Evolutionary conservation across 2,113 vertebrate species (phyloP).

Genomic region (Epinephelus lanceolatus): DNA sequence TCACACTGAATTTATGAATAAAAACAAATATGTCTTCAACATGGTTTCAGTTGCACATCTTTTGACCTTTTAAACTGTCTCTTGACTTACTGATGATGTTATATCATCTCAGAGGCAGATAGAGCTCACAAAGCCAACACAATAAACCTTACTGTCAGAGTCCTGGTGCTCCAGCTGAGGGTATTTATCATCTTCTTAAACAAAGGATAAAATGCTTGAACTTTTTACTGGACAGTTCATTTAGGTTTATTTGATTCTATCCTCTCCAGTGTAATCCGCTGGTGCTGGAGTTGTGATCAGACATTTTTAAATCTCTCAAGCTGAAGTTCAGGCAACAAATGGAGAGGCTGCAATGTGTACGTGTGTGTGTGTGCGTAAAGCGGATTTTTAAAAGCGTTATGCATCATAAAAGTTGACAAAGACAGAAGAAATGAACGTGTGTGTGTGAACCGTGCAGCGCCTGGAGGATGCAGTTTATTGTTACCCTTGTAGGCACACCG

Average conservation of each 20-base stretch:
- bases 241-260: constrained; percentile 3
- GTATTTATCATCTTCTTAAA: neutral
- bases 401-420: constrained; percentile 55
- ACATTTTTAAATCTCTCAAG: constrained; percentile 49
- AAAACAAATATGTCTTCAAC: neutral
- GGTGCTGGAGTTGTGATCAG: constrained; percentile 56
- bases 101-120: neutral
- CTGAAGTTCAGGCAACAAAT: constrained; percentile 63
- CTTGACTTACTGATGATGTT: neutral
- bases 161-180: neutral
- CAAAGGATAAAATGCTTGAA: constrained; percentile 6
- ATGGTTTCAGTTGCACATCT: neutral
- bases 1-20: constrained; percentile 22
- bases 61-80: neutral
- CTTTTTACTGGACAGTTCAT: constrained; percentile 30
- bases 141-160: constrained; percentile 8
- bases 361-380: constrained; percentile 16
- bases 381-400: constrained; percentile 31
- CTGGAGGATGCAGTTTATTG: constrained; percentile 66
- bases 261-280: neutral
- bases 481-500: constrained; percentile 57
- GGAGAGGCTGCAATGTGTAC: constrained; percentile 23
- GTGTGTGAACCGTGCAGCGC: neutral
- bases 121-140: neutral
- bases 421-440: neutral